A percentile compares a stretch with the other conserved stretches of the same genome.
These are phyloP conservation scores for Tinamus major DNA, from an alignment of 2,797 vertebrate species.

Conservation along the genomic window DNA sequence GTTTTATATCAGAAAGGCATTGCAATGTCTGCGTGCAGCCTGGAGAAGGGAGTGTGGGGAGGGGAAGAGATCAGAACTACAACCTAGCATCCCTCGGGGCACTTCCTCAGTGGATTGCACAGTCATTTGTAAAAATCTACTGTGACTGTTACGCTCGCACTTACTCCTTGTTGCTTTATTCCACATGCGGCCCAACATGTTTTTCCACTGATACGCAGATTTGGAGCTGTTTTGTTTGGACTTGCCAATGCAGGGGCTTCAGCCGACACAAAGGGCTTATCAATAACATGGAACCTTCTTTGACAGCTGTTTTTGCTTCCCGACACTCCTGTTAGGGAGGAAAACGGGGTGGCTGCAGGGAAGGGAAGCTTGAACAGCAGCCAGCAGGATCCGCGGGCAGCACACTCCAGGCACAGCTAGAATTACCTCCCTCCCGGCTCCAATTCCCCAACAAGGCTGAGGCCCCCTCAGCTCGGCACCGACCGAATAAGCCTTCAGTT, in stretches of 20 bases:
- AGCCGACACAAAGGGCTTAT: conserved; percentile 73
- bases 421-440: conserved; percentile 48
- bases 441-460: conserved; percentile 14
- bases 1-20: neutral
- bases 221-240: conserved; percentile 74
- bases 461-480: conserved; percentile 25
- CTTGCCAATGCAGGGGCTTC: conserved; percentile 48
- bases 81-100: neutral
- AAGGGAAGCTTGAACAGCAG: conserved; percentile 55
- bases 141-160: conserved; percentile 21
- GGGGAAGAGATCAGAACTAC: conserved; percentile 16
- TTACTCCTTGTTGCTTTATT: conserved; percentile 56
- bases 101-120: conserved; percentile 33
- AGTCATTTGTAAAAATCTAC: conserved; percentile 57
- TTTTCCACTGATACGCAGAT: conserved; percentile 40
- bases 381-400: conserved; percentile 48
- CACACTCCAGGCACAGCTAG: conserved; percentile 52
- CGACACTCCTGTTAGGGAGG: conserved; percentile 11
- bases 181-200: conserved; percentile 36
- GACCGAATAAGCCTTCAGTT: conserved; percentile 67
- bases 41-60: neutral
- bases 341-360: conserved; percentile 35
- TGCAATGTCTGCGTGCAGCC: neutral
- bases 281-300: conserved; percentile 65
- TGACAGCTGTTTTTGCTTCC: conserved; percentile 76